phyloP scores from a whole-genome alignment of 2,797 vertebrate genomes.

The Apogon hyalosoma region DNA sequence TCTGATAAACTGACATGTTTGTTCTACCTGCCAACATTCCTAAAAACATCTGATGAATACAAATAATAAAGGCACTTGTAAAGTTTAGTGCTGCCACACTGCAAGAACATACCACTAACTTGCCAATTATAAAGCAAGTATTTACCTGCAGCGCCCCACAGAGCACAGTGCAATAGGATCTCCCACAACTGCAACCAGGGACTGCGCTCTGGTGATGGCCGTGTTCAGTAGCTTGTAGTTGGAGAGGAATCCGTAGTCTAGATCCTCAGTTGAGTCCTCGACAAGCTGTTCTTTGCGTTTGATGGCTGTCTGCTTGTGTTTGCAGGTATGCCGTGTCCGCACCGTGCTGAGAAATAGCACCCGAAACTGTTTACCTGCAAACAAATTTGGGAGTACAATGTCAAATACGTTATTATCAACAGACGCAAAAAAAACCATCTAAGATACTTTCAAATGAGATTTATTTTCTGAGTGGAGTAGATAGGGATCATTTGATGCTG shows the following conservation, averaged over 20 bases:
- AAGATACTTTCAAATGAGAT: neutral
- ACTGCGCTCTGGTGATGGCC: constrained; percentile 98
- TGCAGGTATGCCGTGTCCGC: constrained; percentile 96
- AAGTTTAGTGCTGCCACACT: too few relatives aligned
- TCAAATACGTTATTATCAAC: neutral
- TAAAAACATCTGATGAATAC: neutral
- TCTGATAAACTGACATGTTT: too few relatives aligned
- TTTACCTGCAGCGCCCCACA: constrained; percentile 97
- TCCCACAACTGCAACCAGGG: constrained; percentile 97
- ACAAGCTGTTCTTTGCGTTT: constrained; percentile 98
- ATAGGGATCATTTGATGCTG: neutral
- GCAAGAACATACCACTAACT: neutral
- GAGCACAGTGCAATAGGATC: constrained; percentile 98
- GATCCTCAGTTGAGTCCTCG: constrained; percentile 97
- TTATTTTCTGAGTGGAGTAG: neutral
- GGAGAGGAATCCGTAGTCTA: constrained; percentile 98
- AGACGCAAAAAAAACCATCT: neutral
- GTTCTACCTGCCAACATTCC: too few relatives aligned
- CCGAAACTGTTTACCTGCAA: constrained; percentile 95
- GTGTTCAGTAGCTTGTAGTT: constrained; percentile 99
- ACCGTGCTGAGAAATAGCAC: constrained; percentile 99
- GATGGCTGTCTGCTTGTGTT: constrained; percentile 98
- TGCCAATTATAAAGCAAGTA: neutral
- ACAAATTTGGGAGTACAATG: neutral
- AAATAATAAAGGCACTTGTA: neutral